Conservation (phyloP, 2,888 invertebrate species). For the Acanthosepion esculentum region DNA sequence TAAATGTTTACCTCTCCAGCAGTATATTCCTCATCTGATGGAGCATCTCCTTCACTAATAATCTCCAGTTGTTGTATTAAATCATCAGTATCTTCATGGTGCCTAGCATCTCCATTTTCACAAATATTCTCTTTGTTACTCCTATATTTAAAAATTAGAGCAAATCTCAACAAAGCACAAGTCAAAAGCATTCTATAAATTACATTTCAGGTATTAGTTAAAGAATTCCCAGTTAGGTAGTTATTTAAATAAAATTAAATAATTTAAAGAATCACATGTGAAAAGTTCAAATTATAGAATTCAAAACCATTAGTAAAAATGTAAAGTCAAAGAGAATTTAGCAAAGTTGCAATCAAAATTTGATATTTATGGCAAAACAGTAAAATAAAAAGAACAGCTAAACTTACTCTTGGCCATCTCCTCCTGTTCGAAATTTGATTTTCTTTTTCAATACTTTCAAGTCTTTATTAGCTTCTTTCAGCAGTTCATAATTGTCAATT, state of each 20-base stretch:
- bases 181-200: no score
- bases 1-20: conserved; percentile 57
- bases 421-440: conserved; percentile 52
- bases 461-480: conserved; percentile 88
- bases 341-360: no score
- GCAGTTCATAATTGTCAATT: conserved; percentile 69
- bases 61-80: background rate
- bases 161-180: no score
- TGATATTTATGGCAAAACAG: no score
- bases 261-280: no score
- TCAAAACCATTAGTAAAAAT: no score
- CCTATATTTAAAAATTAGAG: conserved; percentile 49
- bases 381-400: background rate
- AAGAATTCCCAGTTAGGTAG: no score
- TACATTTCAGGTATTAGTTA: no score
- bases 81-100: conserved; percentile 47
- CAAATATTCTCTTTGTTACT: conserved; percentile 75
- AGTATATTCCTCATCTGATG: conserved; percentile 48
- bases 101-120: conserved; percentile 56
- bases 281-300: no score
- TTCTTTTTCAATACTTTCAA: conserved; percentile 76
- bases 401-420: conserved; percentile 51
- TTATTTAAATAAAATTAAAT: no score
- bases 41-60: conserved; percentile 40
- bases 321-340: no score